Evolutionary conservation across 2,888 invertebrate species (phyloP).

Genomic region (Notodonta ziczac): DNA sequence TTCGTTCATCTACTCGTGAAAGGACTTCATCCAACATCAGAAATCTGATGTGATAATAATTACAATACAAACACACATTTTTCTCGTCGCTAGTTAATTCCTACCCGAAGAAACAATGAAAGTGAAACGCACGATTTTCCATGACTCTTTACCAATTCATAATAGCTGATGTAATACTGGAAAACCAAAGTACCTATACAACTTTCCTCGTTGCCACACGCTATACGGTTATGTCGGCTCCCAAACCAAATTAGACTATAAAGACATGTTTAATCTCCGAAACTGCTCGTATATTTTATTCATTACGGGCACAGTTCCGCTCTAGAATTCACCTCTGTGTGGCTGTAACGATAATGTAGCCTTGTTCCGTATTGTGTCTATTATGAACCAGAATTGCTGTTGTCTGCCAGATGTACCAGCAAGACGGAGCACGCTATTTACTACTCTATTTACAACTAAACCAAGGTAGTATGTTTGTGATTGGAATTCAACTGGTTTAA

Average conservation of each 20-base stretch:
- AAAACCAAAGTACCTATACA: too few species aligned
- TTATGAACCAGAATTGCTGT: not conserved
- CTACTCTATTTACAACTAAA: not conserved
- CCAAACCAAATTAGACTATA: constrained; percentile 5
- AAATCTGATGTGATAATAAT: too few species aligned
- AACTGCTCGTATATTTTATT: constrained; percentile 4
- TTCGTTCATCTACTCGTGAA: too few species aligned
- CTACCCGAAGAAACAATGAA: too few species aligned
- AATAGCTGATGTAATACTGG: too few species aligned
- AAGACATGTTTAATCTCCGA: constrained; percentile 2
- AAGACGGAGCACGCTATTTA: not conserved
- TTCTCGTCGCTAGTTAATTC: too few species aligned
- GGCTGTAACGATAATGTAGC: constrained; percentile 4
- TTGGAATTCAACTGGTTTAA: too few species aligned
- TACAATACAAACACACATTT: too few species aligned
- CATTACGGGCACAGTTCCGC: not conserved
- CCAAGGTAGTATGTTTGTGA: not conserved
- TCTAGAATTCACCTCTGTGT: not conserved
- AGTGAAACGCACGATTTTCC: not conserved
- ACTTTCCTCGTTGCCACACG: not conserved
- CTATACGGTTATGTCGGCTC: not conserved
- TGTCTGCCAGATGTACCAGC: not conserved
- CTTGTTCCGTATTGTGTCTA: constrained; percentile 2
- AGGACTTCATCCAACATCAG: too few species aligned
- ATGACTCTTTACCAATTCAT: not conserved